Conservation (phyloP, 64 coral and sea anemone species). For the Cladopsammia gracilis region DNA sequence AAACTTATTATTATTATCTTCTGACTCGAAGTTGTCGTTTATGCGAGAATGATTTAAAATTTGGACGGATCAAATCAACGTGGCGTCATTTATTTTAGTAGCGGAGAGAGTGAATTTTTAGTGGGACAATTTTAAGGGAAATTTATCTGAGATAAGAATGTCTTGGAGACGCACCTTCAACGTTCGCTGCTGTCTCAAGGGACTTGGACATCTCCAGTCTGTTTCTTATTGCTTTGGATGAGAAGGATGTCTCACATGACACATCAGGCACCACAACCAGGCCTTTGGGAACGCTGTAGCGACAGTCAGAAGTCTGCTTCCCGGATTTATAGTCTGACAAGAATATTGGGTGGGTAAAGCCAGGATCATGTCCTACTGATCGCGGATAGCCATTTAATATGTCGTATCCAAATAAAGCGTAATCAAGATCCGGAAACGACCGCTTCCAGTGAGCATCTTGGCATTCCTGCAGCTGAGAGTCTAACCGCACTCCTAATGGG, state of each 20-base stretch:
- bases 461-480: constrained; percentile 40
- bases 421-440: constrained; percentile 52
- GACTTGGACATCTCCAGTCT: constrained; percentile 43
- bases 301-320: constrained; percentile 56
- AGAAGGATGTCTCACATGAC: constrained; percentile 30
- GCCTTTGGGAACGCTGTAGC: constrained; percentile 52
- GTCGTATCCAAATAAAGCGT: constrained; percentile 36
- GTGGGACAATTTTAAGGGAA: neutral
- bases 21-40: too few species aligned
- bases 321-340: neutral
- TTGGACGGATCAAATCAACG: too few species aligned
- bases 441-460: constrained; percentile 38
- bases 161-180: constrained; percentile 20
- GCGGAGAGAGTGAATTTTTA: too few species aligned
- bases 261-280: constrained; percentile 54
- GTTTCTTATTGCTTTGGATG: constrained; percentile 44
- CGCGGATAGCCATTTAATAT: constrained; percentile 42
- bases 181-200: constrained; percentile 29
- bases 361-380: constrained; percentile 46
- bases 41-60: too few species aligned
- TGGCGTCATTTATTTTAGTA: too few species aligned
- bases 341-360: constrained; percentile 47
- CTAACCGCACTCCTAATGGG: constrained; percentile 25
- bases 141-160: neutral
- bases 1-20: too few species aligned